Evolutionary conservation across 2,797 vertebrate genomes (phyloP), one percentile per base, ranked within the genome.

Genomic region (Spatula clypeata): DNA sequence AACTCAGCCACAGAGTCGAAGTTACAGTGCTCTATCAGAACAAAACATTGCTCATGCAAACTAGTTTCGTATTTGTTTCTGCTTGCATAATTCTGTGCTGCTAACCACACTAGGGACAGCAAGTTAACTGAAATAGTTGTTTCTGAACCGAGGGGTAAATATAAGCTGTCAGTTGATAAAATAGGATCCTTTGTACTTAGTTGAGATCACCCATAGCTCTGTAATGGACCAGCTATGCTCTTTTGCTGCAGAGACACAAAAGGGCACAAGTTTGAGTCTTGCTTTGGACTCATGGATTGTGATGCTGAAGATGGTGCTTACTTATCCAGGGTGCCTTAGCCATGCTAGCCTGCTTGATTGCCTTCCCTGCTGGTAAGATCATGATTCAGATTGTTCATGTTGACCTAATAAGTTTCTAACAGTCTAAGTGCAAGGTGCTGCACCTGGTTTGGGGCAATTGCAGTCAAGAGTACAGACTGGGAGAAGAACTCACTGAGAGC

Each of bases 211-310:
- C 4, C 0, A 1, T 3, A 0, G 4, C 11, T 79, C 49, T 61
- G 6, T 34, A 36, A 20, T 12, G 27, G 16, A 73, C 24, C 21
- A 29, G 4, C 10, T 75, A 47, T 13, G 16, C 38, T 54, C 13
- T 54, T 31, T 49, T 66, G 45, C 23, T 55, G 38, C 58, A 69
- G 54, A 54, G 29, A 27, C 17, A 27, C 17, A 76, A 14, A 45
- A 45, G 13, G 19, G 15, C 10, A 6, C 1, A 4, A 55, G 11
- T 72, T 38, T 69, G 29, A 70, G 29, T 42, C 17, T 67, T 34
- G 6, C 34, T 79, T 67, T 21, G 58, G n/a, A n/a, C 5, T 29
- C 44, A 20, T 82, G 62, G 40, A 0, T 0, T 27, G 0, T 18
- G 32, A 36, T 57, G 29, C 19, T 65, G n/a, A 10, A 47, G 17